A percentile compares a stretch with the other conserved stretches of the same genome.
These are phyloP conservation scores for Thecophora atra DNA, from an alignment of 2,888 invertebrate genomes.

Conservation along the genomic window DNA sequence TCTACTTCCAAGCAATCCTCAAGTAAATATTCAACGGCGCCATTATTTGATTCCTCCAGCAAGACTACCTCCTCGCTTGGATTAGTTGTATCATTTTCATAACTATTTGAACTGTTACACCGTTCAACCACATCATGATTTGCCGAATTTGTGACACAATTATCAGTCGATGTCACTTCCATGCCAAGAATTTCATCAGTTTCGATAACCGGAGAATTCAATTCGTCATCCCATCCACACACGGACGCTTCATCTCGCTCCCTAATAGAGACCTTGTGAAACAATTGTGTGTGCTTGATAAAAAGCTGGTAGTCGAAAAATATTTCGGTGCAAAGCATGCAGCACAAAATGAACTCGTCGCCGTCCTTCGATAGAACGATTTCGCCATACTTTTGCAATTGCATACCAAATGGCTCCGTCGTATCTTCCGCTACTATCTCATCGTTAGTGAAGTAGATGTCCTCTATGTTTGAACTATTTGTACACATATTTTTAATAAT, in stretches of 20 bases:
- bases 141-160: background rate
- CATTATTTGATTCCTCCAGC: background rate
- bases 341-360: slow-evolving; percentile 26
- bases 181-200: background rate
- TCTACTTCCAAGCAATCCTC: background rate
- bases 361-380: slow-evolving; percentile 1
- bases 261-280: slow-evolving; percentile 1
- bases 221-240: background rate
- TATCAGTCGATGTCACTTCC: background rate
- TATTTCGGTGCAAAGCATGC: slow-evolving; percentile 23
- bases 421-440: background rate
- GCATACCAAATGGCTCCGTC: background rate
- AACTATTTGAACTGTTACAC: too few species aligned
- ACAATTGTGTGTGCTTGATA: background rate
- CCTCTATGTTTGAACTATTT: background rate
- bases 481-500: slow-evolving; percentile 17
- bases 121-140: background rate
- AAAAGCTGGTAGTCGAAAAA: slow-evolving; percentile 29
- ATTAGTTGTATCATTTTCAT: background rate
- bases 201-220: background rate
- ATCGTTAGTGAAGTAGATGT: background rate
- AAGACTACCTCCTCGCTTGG: background rate
- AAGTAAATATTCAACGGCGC: slow-evolving; percentile 13
- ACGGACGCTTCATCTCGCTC: background rate
- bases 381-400: slow-evolving; percentile 32